Percentiles rank a stretch among this genome's conserved stretches.
These are phyloP conservation scores for Penaeus vannamei DNA, from an alignment of 1,140 invertebrate species.

Conservation along the genomic window DNA sequence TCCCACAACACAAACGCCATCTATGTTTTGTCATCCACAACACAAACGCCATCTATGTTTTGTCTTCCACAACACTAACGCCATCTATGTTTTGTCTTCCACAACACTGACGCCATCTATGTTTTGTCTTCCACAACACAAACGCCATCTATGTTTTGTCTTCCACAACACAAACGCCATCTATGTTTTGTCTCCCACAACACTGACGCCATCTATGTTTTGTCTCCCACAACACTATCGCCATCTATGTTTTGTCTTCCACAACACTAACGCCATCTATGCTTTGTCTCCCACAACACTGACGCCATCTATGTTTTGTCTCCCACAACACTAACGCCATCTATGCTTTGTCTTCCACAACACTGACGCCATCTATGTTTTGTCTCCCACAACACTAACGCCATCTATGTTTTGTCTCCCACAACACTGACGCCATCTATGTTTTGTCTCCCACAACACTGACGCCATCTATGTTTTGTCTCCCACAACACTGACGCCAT, in stretches of 20 bases:
- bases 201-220: slow-evolving; percentile 73
- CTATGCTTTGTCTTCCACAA: not conserved
- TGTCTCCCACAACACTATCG: not conserved
- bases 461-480: slow-evolving; percentile 61
- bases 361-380: not conserved
- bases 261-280: no score
- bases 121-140: not conserved
- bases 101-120: slow-evolving; percentile 76
- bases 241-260: not conserved
- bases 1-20: slow-evolving; percentile 77
- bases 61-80: no score
- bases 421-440: no score
- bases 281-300: slow-evolving; percentile 76
- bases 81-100: slow-evolving; percentile 69
- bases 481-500: slow-evolving; percentile 77
- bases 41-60: not conserved
- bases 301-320: not conserved
- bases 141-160: not conserved
- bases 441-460: not conserved
- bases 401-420: not conserved
- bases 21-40: not conserved
- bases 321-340: no score
- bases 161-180: no score
- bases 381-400: slow-evolving; percentile 77
- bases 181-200: slow-evolving; percentile 72